Evolutionary conservation across 2,888 invertebrate species (phyloP).

Genomic region (Dioctria rufipes): DNA sequence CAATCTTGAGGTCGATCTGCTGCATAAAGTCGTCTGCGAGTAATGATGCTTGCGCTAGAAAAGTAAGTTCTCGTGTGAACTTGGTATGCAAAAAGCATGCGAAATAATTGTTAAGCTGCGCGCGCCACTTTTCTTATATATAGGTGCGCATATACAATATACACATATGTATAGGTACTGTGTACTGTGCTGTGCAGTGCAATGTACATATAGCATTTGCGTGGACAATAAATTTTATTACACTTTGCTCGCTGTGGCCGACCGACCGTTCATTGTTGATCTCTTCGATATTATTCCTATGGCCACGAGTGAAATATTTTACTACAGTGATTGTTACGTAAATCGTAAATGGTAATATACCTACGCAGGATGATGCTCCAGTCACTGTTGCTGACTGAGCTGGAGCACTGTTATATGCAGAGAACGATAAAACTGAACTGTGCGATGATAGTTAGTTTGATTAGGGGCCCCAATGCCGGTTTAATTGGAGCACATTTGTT

Average conservation of each 20-base stretch:
- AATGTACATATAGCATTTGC: not conserved
- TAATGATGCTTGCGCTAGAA: not conserved
- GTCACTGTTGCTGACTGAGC: not conserved
- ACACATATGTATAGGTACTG: no score
- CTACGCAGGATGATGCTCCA: no score
- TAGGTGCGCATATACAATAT: not conserved
- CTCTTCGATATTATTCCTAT: no score
- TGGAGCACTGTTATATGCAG: conserved; percentile 10
- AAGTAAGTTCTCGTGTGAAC: not conserved
- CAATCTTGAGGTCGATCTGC: no score
- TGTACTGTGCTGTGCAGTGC: no score
- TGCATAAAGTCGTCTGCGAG: no score
- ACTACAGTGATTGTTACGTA: no score
- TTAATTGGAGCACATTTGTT: conserved; percentile 28
- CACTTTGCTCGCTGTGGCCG: no score
- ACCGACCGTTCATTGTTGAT: no score
- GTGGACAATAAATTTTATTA: conserved; percentile 35
- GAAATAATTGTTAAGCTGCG: conserved; percentile 45
- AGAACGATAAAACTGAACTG: conserved; percentile 31
- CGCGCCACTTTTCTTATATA: conserved; percentile 13
- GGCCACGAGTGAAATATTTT: no score
- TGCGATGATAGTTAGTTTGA: conserved; percentile 22
- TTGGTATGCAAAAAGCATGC: conserved; percentile 1
- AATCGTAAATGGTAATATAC: no score
- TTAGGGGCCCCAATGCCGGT: not conserved